A percentile compares a stretch with the other conserved stretches of the same genome.
Conservation (phyloP, 2,888 invertebrate genomes). For the Limenitis arthemis region DNA sequence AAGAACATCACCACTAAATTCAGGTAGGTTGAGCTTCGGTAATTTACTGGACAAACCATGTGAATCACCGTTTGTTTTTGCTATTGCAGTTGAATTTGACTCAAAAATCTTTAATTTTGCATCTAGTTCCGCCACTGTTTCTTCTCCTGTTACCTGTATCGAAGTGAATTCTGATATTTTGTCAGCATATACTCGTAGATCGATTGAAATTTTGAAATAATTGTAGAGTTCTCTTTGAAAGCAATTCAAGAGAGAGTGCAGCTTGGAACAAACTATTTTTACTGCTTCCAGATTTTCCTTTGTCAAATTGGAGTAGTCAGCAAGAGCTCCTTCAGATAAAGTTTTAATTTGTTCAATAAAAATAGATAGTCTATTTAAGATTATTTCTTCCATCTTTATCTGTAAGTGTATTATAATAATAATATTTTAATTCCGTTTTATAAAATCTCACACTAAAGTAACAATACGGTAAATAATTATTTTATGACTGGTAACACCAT, state of each 20-base stretch:
- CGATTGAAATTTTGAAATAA: not conserved
- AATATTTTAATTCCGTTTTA: too few species aligned
- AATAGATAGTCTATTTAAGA: too few species aligned
- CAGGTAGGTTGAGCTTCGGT: conserved; percentile 17
- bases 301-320: too few species aligned
- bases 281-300: too few species aligned
- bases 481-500: too few species aligned
- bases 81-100: not conserved
- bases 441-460: too few species aligned
- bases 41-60: conserved; percentile 1
- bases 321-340: too few species aligned
- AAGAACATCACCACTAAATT: conserved; percentile 24
- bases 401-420: too few species aligned
- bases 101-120: not conserved
- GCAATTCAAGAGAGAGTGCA: not conserved
- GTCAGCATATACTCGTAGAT: not conserved
- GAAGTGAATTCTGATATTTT: not conserved
- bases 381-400: too few species aligned
- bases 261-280: not conserved
- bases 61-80: too few species aligned
- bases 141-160: not conserved
- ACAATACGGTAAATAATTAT: too few species aligned
- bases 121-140: not conserved
- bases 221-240: not conserved
- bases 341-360: too few species aligned